phyloP scores from a whole-genome alignment of 2,888 invertebrate species.

The Ectropis crepuscularia region DNA sequence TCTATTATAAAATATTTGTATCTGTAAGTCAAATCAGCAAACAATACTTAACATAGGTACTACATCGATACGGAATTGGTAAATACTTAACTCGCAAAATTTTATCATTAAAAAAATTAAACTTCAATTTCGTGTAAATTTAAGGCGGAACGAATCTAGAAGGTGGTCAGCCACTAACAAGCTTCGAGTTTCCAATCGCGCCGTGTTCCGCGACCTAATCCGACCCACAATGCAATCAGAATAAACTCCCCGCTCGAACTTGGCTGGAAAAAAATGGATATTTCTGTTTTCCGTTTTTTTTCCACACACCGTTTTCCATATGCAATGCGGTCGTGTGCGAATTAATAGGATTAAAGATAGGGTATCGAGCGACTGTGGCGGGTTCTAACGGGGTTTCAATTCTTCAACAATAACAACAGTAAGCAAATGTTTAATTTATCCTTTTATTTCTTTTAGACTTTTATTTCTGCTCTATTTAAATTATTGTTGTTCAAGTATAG shows the following conservation, averaged over 20 bases:
- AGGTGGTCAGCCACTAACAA: constrained; percentile 19
- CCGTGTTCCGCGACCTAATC: constrained; percentile 23
- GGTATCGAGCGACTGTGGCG: not conserved
- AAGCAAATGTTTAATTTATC: too few relatives aligned
- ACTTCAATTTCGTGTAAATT: not conserved
- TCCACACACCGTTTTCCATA: constrained; percentile 40
- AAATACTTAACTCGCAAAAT: too few relatives aligned
- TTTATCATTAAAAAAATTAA: too few relatives aligned
- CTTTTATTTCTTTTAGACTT: too few relatives aligned
- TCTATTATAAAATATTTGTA: too few relatives aligned
- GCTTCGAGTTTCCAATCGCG: constrained; percentile 17
- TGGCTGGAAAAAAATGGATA: constrained; percentile 18
- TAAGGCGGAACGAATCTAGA: constrained; percentile 16
- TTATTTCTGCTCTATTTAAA: too few relatives aligned
- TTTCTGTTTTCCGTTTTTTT: constrained; percentile 19
- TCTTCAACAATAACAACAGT: not conserved
- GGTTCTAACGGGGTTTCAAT: not conserved
- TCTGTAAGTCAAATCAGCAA: too few relatives aligned
- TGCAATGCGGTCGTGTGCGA: constrained; percentile 34
- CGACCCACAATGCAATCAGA: constrained; percentile 32
- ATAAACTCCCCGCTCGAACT: constrained; percentile 19
- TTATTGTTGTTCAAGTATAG: too few relatives aligned
- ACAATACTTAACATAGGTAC: too few relatives aligned
- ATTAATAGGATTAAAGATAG: constrained; percentile 32
- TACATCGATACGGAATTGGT: too few relatives aligned